Evolutionary conservation across 2,888 invertebrate species (phyloP).

Genomic region (Dendrolimus pini): DNA sequence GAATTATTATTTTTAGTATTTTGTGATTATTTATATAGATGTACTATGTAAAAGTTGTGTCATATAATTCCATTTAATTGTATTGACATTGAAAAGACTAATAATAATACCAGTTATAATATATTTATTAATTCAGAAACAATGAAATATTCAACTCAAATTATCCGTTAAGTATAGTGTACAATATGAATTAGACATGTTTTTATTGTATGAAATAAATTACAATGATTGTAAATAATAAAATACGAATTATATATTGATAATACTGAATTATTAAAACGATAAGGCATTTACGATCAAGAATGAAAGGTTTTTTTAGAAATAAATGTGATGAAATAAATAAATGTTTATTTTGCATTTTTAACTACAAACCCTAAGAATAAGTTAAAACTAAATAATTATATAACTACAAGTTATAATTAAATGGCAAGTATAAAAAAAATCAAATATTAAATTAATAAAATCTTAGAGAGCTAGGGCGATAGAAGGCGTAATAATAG

Average conservation of each 20-base stretch:
- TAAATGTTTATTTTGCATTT: constrained; percentile 10
- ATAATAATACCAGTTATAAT: too few relatives aligned
- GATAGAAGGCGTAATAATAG: constrained; percentile 32
- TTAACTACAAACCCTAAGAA: constrained; percentile 1
- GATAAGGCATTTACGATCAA: constrained; percentile 45
- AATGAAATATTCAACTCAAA: too few relatives aligned
- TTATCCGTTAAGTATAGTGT: too few relatives aligned
- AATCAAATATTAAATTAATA: constrained; percentile 27
- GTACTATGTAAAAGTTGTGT: too few relatives aligned
- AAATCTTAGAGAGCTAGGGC: constrained; percentile 59
- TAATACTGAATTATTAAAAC: constrained; percentile 31
- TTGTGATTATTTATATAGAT: too few relatives aligned
- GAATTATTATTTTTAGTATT: too few relatives aligned
- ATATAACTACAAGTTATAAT: constrained; percentile 13
- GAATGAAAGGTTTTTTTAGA: constrained; percentile 35
- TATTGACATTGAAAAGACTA: too few relatives aligned
- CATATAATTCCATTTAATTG: too few relatives aligned
- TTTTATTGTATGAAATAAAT: constrained; percentile 11
- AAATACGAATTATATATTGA: constrained; percentile 27
- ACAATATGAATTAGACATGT: too few relatives aligned
- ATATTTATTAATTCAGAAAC: too few relatives aligned
- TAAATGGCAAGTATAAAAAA: constrained; percentile 21
- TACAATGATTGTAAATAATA: constrained; percentile 31
- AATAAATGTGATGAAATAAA: constrained; percentile 46
- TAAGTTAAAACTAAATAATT: constrained; percentile 11